Evolutionary conservation across 1,140 invertebrate species (phyloP), one percentile per base, ranked within the genome.

Genomic region (Dermatophagoides farinae): DNA sequence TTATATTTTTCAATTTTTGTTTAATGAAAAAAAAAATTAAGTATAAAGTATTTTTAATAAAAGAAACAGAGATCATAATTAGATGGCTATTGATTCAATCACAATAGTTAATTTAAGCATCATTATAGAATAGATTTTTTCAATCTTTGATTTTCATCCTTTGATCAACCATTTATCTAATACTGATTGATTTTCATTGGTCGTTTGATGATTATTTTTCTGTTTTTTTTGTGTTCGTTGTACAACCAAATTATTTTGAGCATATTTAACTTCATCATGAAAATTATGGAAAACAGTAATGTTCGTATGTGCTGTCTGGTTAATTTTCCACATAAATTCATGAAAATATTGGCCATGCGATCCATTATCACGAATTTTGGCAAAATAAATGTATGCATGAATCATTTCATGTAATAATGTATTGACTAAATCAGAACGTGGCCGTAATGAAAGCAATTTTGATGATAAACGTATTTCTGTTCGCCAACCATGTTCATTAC

Each of bases 341-440:
- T 87, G 82, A 70, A 98, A 98, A 67, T 88, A 82, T 9, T 88
- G 88, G 0, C 95, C 95, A 77, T 98, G 95, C 74, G 90, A 84
- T 68, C 86, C 77, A 66, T 95, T 88, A 67, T 78, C 77, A 67
- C 83, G 80, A 63, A 38, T 18, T 50, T 44, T 1, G 4, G 16
- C 18, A 37, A 60, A 52, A n/a, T 20, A 39, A n/a, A 50, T 77
- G 71, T 82, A 97, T 0, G 90, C 95, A 73, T 99, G 95, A 62
- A 99, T 99, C 95, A 98, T 98, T 75, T 99, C 95, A 74, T 99
- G 95, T 75, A 84, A 64, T 31, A 76, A 72, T 47, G 78, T 80
- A 68, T 80, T 75, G 9, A 80, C 71, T 0, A 80, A 67, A 67
- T 79, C 78, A 62, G 71, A 73, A 46, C 78, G 67, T 18, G 77